A percentile compares a stretch with the other conserved stretches of the same genome.
Evolutionary conservation across 2,888 invertebrate species (phyloP).

Genomic region (Diarsia brunnea): DNA sequence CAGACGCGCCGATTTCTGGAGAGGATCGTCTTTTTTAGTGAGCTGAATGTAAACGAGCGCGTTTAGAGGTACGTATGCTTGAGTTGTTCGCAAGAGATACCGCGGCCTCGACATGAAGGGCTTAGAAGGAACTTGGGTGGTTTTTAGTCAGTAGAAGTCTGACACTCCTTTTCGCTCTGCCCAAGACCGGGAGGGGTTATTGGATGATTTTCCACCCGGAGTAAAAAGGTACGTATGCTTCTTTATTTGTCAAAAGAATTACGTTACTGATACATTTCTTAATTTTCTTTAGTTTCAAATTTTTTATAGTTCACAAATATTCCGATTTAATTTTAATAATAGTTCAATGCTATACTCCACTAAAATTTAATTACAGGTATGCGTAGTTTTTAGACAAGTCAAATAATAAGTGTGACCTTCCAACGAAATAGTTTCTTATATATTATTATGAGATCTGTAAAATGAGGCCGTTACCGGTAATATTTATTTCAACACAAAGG

Average conservation of each 20-base stretch:
- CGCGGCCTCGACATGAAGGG: too few relatives aligned
- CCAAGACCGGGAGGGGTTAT: too few relatives aligned
- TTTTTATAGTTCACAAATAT: neutral
- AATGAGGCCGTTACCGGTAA: neutral
- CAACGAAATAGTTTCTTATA: slow-evolving; percentile 5
- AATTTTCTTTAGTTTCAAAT: neutral
- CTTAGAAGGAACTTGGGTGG: too few relatives aligned
- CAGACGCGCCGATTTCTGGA: slow-evolving; percentile 20
- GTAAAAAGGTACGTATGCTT: slow-evolving; percentile 3
- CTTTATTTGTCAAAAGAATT: slow-evolving; percentile 17
- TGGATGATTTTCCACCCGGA: too few relatives aligned
- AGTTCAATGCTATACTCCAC: too few relatives aligned
- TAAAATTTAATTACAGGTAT: neutral
- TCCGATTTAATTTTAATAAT: too few relatives aligned
- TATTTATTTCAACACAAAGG: slow-evolving; percentile 41
- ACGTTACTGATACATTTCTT: slow-evolving; percentile 1
- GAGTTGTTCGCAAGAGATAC: too few relatives aligned
- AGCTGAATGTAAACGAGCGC: slow-evolving; percentile 43
- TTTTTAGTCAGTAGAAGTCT: too few relatives aligned
- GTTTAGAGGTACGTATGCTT: slow-evolving; percentile 30
- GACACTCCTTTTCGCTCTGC: too few relatives aligned
- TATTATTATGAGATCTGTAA: slow-evolving; percentile 25
- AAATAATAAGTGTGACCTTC: slow-evolving; percentile 1
- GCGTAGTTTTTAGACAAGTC: neutral
- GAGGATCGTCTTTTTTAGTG: slow-evolving; percentile 31